Evolutionary conservation across 1,140 invertebrate genomes (phyloP).

Genomic region (Lepidostoma basale): DNA sequence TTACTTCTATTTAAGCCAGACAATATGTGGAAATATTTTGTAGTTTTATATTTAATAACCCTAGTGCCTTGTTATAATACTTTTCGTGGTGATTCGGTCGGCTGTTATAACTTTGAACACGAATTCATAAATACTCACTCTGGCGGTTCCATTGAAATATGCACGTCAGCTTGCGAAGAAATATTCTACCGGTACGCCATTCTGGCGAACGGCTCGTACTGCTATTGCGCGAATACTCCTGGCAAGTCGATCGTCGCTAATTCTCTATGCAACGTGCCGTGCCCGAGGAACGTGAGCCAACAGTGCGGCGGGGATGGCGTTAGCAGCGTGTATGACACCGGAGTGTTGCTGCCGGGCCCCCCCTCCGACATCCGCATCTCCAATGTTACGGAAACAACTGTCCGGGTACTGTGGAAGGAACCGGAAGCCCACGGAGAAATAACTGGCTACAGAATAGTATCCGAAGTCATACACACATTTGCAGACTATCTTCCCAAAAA

Average conservation of each 20-base stretch:
- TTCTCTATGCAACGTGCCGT: slow-evolving; percentile 22
- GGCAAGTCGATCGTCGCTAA: slow-evolving; percentile 46
- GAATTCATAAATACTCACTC: slow-evolving; percentile 48
- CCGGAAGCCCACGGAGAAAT: slow-evolving; percentile 55
- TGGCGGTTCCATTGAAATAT: slow-evolving; percentile 56
- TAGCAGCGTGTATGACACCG: slow-evolving; percentile 62
- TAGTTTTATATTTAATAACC: not conserved
- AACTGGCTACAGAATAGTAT: slow-evolving; percentile 58
- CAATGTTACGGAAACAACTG: slow-evolving; percentile 61
- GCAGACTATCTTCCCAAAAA: slow-evolving; percentile 50
- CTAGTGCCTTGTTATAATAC: slow-evolving; percentile 12
- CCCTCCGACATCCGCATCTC: slow-evolving; percentile 56
- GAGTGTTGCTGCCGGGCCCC: slow-evolving; percentile 54
- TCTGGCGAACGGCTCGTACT: slow-evolving; percentile 55
- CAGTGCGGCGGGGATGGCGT: slow-evolving; percentile 60
- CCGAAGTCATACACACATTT: slow-evolving; percentile 57
- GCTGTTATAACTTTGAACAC: slow-evolving; percentile 29
- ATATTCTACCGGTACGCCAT: slow-evolving; percentile 57
- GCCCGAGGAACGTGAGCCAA: slow-evolving; percentile 52
- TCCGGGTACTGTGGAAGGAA: slow-evolving; percentile 57
- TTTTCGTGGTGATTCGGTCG: slow-evolving; percentile 18
- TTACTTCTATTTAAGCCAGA: too few relatives aligned
- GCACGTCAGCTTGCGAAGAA: slow-evolving; percentile 55
- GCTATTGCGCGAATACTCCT: slow-evolving; percentile 54
- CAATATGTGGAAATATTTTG: too few relatives aligned